phyloP scores from a whole-genome alignment of 2,113 vertebrate species.

The Sigmodon hispidus region DNA sequence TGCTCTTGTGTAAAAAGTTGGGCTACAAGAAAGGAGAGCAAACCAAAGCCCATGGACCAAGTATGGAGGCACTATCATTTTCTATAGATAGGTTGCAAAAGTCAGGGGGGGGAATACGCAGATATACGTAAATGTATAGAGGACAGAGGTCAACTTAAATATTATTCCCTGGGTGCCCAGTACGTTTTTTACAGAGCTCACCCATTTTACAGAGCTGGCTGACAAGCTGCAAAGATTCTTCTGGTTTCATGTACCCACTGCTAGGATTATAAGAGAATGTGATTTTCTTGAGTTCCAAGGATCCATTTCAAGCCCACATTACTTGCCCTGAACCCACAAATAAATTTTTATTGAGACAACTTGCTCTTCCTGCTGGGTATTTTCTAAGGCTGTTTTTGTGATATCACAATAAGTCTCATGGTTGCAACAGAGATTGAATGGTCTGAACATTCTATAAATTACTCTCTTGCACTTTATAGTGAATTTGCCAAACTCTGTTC shows the following conservation, averaged over 20 bases:
- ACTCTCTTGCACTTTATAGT: not conserved
- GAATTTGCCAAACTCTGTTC: not conserved
- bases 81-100: not conserved
- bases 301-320: not conserved
- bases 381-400: not conserved
- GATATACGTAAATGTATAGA: not conserved
- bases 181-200: not conserved
- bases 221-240: not conserved
- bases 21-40: not conserved
- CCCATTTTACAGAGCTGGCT: no score
- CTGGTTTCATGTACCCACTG: not conserved
- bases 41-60: not conserved
- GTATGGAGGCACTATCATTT: not conserved
- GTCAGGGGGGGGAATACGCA: not conserved
- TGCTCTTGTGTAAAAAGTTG: not conserved
- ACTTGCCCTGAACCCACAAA: not conserved
- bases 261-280: not conserved
- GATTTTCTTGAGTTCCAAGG: not conserved
- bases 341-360: constrained; percentile 19
- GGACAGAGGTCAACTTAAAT: not conserved
- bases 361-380: not conserved
- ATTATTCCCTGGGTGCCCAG: not conserved
- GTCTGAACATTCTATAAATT: not conserved
- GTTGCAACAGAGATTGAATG: not conserved
- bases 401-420: not conserved